These are phyloP conservation scores for Psix sp. DNA, from an alignment of 1,140 invertebrate species.

Conservation along the genomic window DNA sequence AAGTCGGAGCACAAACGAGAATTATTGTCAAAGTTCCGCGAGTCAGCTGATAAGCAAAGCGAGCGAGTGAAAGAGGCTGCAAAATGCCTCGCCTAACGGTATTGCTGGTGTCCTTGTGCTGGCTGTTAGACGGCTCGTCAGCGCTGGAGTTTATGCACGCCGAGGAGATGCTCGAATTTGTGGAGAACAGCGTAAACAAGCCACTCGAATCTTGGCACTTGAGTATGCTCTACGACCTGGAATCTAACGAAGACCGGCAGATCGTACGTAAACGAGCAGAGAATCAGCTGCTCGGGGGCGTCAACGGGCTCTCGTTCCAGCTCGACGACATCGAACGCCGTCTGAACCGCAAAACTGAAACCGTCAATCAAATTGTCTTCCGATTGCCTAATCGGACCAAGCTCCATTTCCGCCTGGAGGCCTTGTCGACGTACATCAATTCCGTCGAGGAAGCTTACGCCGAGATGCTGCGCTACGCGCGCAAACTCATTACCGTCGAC, in stretches of 20 bases:
- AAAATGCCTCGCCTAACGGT: slow-evolving; percentile 34
- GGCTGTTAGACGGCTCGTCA: neutral
- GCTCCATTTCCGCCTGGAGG: slow-evolving; percentile 70
- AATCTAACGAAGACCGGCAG: slow-evolving; percentile 75
- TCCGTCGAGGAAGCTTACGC: slow-evolving; percentile 69
- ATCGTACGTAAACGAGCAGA: slow-evolving; percentile 79
- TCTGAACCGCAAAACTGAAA: slow-evolving; percentile 38
- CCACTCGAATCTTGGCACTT: slow-evolving; percentile 77
- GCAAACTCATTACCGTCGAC: slow-evolving; percentile 9
- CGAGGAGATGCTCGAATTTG: slow-evolving; percentile 80
- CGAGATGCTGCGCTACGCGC: slow-evolving; percentile 18
- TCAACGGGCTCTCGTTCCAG: slow-evolving; percentile 70
- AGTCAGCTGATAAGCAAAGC: neutral
- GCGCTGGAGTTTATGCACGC: slow-evolving; percentile 76
- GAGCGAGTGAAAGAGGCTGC: slow-evolving; percentile 1
- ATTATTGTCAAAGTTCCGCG: no score
- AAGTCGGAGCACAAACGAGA: neutral
- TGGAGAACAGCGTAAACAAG: slow-evolving; percentile 79
- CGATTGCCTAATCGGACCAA: slow-evolving; percentile 60
- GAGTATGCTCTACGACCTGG: neutral
- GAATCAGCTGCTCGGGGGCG: slow-evolving; percentile 74
- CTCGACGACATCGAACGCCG: slow-evolving; percentile 66
- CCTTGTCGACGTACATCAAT: slow-evolving; percentile 79
- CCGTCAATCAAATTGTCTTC: slow-evolving; percentile 62
- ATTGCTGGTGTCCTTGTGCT: slow-evolving; percentile 5